A percentile compares a stretch with the other conserved stretches of the same genome.
Conservation (phyloP, 2,888 invertebrate species). For the Galerucella calmariensis region DNA sequence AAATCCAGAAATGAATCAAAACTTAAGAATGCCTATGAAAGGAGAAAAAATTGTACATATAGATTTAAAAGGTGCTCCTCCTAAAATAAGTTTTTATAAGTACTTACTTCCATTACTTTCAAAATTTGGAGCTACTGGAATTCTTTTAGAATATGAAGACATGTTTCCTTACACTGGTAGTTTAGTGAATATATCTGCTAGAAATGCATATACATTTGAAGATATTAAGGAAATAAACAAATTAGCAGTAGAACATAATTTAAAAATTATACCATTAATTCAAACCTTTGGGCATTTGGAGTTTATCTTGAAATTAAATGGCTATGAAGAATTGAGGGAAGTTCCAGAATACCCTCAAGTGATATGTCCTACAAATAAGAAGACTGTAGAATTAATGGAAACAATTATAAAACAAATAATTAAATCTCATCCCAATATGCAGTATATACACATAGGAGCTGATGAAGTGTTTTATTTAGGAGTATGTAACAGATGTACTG, state of each 20-base stretch:
- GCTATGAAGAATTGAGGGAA: constrained; percentile 77
- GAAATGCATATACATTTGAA: constrained; percentile 72
- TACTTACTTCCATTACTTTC: constrained; percentile 72
- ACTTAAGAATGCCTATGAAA: constrained; percentile 14
- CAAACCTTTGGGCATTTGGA: constrained; percentile 90
- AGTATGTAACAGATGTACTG: constrained; percentile 71
- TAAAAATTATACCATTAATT: constrained; percentile 82
- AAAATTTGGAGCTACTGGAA: constrained; percentile 77
- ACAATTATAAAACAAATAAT: constrained; percentile 80
- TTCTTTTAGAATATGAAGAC: constrained; percentile 88
- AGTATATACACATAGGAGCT: constrained; percentile 78
- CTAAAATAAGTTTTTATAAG: constrained; percentile 72
- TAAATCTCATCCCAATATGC: constrained; percentile 67
- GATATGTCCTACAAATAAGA: constrained; percentile 76
- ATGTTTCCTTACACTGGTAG: constrained; percentile 82
- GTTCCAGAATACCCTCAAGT: constrained; percentile 70
- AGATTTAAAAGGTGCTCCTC: constrained; percentile 87
- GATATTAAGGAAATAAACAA: constrained; percentile 67
- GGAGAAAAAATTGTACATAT: constrained; percentile 78
- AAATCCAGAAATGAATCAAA: background rate
- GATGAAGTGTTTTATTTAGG: constrained; percentile 83
- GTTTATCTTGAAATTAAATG: constrained; percentile 77
- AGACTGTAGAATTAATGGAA: constrained; percentile 69
- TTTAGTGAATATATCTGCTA: constrained; percentile 71
- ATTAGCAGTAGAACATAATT: constrained; percentile 69